Evolutionary conservation across 2,113 vertebrate genomes (phyloP).

Genomic region (Coracopsis vasa): DNA sequence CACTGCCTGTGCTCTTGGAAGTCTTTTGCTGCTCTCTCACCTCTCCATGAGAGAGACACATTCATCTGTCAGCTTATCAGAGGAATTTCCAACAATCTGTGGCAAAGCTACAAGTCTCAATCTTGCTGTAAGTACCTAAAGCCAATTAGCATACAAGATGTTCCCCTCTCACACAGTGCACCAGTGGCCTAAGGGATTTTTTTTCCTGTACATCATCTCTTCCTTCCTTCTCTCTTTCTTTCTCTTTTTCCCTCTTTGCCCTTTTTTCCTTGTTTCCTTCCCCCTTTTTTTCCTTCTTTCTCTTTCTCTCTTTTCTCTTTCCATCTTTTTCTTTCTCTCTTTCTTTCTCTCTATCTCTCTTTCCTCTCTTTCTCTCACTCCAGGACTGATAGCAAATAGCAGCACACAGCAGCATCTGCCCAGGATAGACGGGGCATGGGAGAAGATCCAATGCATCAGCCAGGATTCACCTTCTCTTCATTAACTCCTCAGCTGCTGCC

Average conservation of each 20-base stretch:
- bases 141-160: constrained; percentile 63
- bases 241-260: too few species aligned
- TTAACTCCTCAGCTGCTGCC: neutral
- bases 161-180: constrained; percentile 27
- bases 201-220: neutral
- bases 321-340: neutral
- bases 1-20: constrained; percentile 14
- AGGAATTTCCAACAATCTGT: constrained; percentile 57
- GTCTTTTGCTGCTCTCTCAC: constrained; percentile 52
- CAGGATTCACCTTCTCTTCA: neutral
- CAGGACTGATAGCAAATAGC: neutral
- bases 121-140: constrained; percentile 52
- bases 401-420: neutral
- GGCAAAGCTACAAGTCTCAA: constrained; percentile 35
- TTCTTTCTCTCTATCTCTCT: neutral
- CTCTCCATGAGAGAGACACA: constrained; percentile 42
- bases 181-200: neutral
- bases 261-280: too few species aligned
- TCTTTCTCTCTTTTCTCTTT: fast-evolving
- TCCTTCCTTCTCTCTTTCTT: neutral
- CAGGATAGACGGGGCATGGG: neutral
- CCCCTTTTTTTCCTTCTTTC: too few species aligned
- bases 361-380: too few species aligned
- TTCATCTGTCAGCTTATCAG: constrained; percentile 62
- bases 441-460: neutral